Evolutionary conservation across 2,888 invertebrate genomes (phyloP), one percentile per base, ranked within the genome.

Genomic region (Bombyx huttoni): DNA sequence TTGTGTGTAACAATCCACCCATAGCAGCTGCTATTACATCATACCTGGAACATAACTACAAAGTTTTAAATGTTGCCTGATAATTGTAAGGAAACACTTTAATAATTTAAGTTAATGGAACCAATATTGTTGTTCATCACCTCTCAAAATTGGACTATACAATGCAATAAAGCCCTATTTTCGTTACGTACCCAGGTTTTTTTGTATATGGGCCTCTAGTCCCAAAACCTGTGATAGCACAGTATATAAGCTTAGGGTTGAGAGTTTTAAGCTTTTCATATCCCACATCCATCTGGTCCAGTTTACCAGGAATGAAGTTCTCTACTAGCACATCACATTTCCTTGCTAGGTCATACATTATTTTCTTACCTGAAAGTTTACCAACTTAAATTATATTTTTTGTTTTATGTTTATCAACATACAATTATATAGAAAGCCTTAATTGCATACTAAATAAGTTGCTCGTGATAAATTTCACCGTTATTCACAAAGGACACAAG

Each of bases 11-110:
- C 0, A 98, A 85, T 0, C 99, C 98, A 5, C 97, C 98, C 64
- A 97, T 90, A 0, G 98, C 98, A 12, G 97, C 94, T 0, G 97
- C 98, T 61, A 99, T 96, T 0, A 97, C 96, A 85, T 99, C 99
- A 79, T 98, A 98, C 2, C 89, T 89, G 66, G 48, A 40, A 40
- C 12, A 40, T 40, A 6, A 24, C 3, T 24, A 24, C 24, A 24
- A 24, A 24, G 24, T 24, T 24, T 24, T 5, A 24, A 24, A 24
- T 24, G 24, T 24, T 24, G 24, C 24, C 24, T 24, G 5, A 24
- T 24, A 24, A 24, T 2, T 24, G 2, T 24, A 24, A 24, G 24
- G 5, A 24, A 24, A n/a, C n/a, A n/a, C n/a, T n/a, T n/a, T n/a
- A n/a, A n/a, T n/a, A n/a, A n/a, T n/a, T n/a, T n/a, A 24, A 24